Evolutionary conservation across 2,797 vertebrate species (phyloP).

Genomic region (Mus spretus): DNA sequence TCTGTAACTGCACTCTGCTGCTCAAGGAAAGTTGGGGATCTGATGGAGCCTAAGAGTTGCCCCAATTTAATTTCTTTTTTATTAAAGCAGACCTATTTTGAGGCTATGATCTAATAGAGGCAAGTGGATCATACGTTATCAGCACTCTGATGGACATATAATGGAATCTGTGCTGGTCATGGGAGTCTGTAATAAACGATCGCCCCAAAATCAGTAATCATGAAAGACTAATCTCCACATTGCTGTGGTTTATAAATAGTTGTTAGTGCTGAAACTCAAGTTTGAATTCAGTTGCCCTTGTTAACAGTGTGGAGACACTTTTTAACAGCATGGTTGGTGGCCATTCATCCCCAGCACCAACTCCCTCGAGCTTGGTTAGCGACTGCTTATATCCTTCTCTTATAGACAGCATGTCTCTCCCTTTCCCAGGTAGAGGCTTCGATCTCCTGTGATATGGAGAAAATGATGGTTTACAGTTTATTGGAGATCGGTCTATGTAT

Average conservation of each 20-base stretch:
- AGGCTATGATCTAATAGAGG: neutral
- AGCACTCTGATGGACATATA: neutral
- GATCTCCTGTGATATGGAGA: neutral
- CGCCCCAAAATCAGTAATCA: neutral
- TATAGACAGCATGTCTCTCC: neutral
- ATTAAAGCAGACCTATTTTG: neutral
- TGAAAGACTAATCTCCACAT: neutral
- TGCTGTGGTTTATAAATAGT: neutral
- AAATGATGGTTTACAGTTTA: neutral
- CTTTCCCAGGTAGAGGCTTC: neutral
- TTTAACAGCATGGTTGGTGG: neutral
- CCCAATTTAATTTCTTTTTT: neutral
- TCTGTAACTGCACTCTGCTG: neutral
- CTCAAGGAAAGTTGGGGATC: constrained; percentile 18
- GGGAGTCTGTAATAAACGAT: neutral
- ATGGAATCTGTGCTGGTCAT: neutral
- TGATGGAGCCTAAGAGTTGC: neutral
- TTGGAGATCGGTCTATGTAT: no score
- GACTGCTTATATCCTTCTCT: neutral
- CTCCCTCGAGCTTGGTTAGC: neutral
- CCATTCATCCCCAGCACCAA: neutral
- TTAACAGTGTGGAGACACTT: neutral
- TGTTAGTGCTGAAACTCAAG: neutral
- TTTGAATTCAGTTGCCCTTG: neutral
- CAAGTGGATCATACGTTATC: neutral